Conservation (phyloP, 2,888 invertebrate species). For the Himalopsyche japonica region DNA sequence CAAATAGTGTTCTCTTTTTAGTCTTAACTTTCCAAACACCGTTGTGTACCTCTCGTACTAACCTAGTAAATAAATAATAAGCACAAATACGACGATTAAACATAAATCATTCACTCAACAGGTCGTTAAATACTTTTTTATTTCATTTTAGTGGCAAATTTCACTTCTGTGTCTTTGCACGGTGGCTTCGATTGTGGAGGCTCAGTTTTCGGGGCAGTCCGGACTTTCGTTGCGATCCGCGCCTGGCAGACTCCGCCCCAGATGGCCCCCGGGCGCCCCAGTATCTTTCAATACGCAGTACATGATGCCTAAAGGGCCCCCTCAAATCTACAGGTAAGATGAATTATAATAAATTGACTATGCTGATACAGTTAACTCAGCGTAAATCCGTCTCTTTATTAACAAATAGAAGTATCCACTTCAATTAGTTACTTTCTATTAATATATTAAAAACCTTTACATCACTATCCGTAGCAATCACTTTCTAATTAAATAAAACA, state of each 20-base stretch:
- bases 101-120: background rate
- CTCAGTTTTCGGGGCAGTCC: background rate
- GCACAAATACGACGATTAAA: too few relatives aligned
- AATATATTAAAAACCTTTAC: too few relatives aligned
- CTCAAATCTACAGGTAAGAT: slow-evolving; percentile 23
- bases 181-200: background rate
- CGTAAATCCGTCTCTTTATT: too few relatives aligned
- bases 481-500: too few relatives aligned
- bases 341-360: background rate
- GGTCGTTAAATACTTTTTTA: background rate
- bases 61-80: too few relatives aligned
- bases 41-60: too few relatives aligned
- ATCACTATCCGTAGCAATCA: too few relatives aligned
- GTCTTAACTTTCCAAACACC: too few relatives aligned
- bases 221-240: slow-evolving; percentile 43
- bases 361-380: too few relatives aligned
- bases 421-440: too few relatives aligned
- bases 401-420: too few relatives aligned
- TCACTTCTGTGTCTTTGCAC: background rate
- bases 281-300: slow-evolving; percentile 28
- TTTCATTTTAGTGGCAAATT: slow-evolving; percentile 3
- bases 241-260: slow-evolving; percentile 52
- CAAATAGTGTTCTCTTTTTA: too few relatives aligned
- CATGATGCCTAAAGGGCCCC: slow-evolving; percentile 18
- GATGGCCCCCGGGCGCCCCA: slow-evolving; percentile 43